A percentile compares a stretch with the other conserved stretches of the same genome.
phyloP scores from a whole-genome alignment of 1,140 invertebrate species.

The Antheraea mylitta region DNA sequence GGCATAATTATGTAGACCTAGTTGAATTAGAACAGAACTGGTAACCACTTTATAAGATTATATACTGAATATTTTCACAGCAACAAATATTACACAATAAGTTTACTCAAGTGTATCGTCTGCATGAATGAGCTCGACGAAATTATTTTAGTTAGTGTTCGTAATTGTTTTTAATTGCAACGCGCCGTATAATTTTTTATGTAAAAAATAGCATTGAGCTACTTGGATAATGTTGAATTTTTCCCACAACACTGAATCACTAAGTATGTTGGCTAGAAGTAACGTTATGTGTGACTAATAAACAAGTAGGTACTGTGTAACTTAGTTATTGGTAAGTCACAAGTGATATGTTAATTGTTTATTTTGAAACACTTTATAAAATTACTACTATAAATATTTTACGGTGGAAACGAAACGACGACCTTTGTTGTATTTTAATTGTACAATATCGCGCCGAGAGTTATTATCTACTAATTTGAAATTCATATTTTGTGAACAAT shows the following conservation, averaged over 20 bases:
- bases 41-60: conserved; percentile 1
- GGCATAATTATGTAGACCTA: conserved; percentile 14
- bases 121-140: not conserved
- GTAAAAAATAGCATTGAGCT: conserved; percentile 1
- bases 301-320: not conserved
- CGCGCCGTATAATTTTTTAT: not conserved
- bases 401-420: not conserved
- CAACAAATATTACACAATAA: conserved; percentile 15
- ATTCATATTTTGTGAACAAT: conserved; percentile 4
- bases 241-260: conserved; percentile 3
- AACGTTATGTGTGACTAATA: conserved; percentile 4
- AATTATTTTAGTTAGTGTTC: not conserved
- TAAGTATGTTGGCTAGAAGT: not conserved
- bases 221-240: not conserved
- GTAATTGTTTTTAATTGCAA: conserved; percentile 1
- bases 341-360: not conserved
- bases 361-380: not conserved
- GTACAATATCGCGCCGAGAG: not conserved
- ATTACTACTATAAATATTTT: not conserved
- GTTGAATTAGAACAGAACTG: conserved; percentile 3
- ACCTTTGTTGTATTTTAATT: not conserved
- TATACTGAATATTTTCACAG: not conserved
- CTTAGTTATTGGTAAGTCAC: not conserved
- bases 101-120: conserved; percentile 28
- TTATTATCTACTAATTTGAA: conserved; percentile 2